These are phyloP conservation scores for Plebejus melissa DNA, from an alignment of 2,888 invertebrate genomes.

Conservation along the genomic window DNA sequence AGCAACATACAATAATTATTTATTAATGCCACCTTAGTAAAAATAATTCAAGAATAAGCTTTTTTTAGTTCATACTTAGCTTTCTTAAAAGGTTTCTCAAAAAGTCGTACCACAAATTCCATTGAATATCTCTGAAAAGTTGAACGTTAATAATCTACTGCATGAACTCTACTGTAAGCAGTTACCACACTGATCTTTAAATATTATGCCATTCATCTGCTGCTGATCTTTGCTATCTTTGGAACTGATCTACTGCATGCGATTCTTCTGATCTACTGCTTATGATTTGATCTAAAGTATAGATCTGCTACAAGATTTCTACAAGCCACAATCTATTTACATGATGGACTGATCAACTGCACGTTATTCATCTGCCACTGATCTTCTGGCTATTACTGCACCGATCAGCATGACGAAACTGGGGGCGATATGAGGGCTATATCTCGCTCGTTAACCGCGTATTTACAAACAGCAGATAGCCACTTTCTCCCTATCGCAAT, in stretches of 20 bases:
- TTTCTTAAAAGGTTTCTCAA: too few relatives aligned
- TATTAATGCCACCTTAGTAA: too few relatives aligned
- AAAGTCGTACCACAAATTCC: too few relatives aligned
- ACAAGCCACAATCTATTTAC: not conserved
- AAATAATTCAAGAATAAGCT: too few relatives aligned
- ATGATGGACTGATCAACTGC: too few relatives aligned
- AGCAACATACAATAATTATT: too few relatives aligned
- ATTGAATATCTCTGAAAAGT: too few relatives aligned
- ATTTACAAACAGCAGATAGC: constrained; percentile 66
- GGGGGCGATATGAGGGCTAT: constrained; percentile 44
- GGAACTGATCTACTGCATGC: not conserved
- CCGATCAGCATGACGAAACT: constrained; percentile 22
- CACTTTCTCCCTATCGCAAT: constrained; percentile 69
- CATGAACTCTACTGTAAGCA: not conserved
- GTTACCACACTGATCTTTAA: not conserved
- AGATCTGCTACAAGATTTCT: not conserved
- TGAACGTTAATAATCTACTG: too few relatives aligned
- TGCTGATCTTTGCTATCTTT: not conserved
- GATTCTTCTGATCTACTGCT: not conserved
- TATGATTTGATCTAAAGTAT: not conserved
- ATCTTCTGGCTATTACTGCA: not conserved
- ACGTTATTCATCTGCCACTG: not conserved
- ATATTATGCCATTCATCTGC: not conserved
- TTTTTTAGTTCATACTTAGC: too few relatives aligned
- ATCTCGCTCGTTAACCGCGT: constrained; percentile 50